These are phyloP conservation scores for Microctonus brassicae DNA, from an alignment of 2,888 invertebrate genomes.

Conservation along the genomic window DNA sequence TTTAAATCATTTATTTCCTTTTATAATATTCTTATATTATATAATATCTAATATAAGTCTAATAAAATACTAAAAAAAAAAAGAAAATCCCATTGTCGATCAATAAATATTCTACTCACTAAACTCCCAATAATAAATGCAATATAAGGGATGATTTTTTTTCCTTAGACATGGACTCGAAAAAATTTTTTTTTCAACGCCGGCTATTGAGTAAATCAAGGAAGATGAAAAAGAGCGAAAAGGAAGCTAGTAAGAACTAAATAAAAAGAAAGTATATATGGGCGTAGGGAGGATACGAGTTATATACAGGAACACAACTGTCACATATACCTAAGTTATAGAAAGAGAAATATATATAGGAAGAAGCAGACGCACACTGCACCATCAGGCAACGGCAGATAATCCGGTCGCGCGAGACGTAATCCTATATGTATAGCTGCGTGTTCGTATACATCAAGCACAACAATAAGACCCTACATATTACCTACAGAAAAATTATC, in stretches of 20 bases:
- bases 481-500: conserved; percentile 48
- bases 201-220: neutral
- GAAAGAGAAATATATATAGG: neutral
- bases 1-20: too few species aligned
- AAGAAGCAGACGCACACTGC: neutral
- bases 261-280: neutral
- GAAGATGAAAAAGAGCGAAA: conserved; percentile 3
- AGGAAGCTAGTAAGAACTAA: neutral
- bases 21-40: too few species aligned
- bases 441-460: conserved; percentile 38
- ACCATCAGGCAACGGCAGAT: conserved; percentile 15
- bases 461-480: conserved; percentile 43
- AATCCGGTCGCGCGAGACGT: conserved; percentile 26
- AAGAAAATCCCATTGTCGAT: too few species aligned
- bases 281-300: neutral
- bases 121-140: too few species aligned
- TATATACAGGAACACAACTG: too few species aligned
- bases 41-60: too few species aligned
- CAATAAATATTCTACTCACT: too few species aligned
- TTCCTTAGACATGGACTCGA: too few species aligned
- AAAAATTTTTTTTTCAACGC: neutral
- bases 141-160: too few species aligned
- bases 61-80: too few species aligned
- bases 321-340: neutral
- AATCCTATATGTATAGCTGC: conserved; percentile 39